phyloP scores from a whole-genome alignment of 1,140 invertebrate species.

The Pachyrhynchus sulphureomaculatus region DNA sequence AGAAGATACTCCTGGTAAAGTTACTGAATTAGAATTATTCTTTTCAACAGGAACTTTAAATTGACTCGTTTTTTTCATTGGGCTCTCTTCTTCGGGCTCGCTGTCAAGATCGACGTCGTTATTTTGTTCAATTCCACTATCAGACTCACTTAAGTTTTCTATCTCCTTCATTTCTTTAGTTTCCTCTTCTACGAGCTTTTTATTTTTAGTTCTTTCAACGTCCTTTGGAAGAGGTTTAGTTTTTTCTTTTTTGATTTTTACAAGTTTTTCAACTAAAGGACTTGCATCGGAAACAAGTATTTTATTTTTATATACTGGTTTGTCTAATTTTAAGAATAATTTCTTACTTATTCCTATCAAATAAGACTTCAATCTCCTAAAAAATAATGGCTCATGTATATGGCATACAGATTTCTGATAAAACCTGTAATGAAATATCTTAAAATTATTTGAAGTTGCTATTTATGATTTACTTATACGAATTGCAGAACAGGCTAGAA shows the following conservation, averaged over 20 bases:
- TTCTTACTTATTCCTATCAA: constrained; percentile 48
- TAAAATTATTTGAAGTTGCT: too few species aligned
- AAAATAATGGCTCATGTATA: too few species aligned
- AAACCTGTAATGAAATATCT: too few species aligned
- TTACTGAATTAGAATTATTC: neutral
- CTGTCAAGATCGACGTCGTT: constrained; percentile 1
- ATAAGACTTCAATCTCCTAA: constrained; percentile 39
- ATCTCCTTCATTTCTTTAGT: constrained; percentile 1
- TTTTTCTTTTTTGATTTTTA: too few species aligned
- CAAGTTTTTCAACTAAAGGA: too few species aligned
- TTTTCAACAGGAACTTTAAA: neutral
- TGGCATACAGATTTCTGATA: too few species aligned
- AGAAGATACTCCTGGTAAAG: constrained; percentile 19
- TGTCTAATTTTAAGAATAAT: constrained; percentile 35
- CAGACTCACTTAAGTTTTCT: neutral
- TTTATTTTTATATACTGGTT: constrained; percentile 10
- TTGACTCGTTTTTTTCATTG: neutral
- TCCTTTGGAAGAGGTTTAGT: too few species aligned
- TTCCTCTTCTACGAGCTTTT: constrained; percentile 2
- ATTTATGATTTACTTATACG: too few species aligned
- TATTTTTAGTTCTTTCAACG: neutral
- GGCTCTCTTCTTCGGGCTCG: neutral
- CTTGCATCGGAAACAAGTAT: neutral
- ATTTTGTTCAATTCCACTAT: neutral
- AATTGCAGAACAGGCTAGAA: too few species aligned